Evolutionary conservation across 53 echinoderm and acorn worm species (phyloP).

Genomic region (Glandiceps talaboti): DNA sequence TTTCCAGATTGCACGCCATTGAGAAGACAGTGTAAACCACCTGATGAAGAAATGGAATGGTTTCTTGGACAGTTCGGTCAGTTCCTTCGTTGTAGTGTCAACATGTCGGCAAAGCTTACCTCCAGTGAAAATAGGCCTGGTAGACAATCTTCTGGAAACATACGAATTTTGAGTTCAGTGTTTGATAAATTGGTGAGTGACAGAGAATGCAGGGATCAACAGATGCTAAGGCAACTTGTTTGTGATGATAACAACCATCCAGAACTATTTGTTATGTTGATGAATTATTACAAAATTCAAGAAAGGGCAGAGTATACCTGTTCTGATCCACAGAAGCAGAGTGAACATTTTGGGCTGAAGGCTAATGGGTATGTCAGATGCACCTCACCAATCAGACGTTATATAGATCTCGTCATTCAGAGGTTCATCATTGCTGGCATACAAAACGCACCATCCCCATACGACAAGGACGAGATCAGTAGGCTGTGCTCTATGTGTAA

Average conservation of each 20-base stretch:
- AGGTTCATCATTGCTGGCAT: slow-evolving; percentile 37
- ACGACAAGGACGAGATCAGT: slow-evolving; percentile 26
- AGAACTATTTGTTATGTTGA: background rate
- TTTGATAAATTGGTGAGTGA: slow-evolving; percentile 3
- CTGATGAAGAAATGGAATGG: slow-evolving; percentile 19
- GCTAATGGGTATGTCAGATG: slow-evolving; percentile 41
- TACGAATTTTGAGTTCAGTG: background rate
- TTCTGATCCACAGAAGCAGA: slow-evolving; percentile 1
- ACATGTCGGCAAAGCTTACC: slow-evolving; percentile 13
- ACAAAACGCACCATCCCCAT: slow-evolving; percentile 11
- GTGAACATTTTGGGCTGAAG: slow-evolving; percentile 28
- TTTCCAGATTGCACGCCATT: slow-evolving; percentile 41
- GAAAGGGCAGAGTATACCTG: background rate
- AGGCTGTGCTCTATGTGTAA: slow-evolving; percentile 49
- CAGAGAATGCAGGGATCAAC: slow-evolving; percentile 5
- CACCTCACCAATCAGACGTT: slow-evolving; percentile 74
- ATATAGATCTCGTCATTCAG: slow-evolving; percentile 69
- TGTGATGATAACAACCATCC: slow-evolving; percentile 1
- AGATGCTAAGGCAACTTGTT: background rate
- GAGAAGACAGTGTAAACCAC: slow-evolving; percentile 48
- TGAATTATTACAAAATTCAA: background rate
- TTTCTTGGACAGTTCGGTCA: slow-evolving; percentile 27
- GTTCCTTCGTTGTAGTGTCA: slow-evolving; percentile 15
- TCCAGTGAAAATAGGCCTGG: background rate
- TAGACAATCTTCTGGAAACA: background rate